phyloP scores from a whole-genome alignment of 2,888 invertebrate genomes.

The Eremobia ochroleuca region DNA sequence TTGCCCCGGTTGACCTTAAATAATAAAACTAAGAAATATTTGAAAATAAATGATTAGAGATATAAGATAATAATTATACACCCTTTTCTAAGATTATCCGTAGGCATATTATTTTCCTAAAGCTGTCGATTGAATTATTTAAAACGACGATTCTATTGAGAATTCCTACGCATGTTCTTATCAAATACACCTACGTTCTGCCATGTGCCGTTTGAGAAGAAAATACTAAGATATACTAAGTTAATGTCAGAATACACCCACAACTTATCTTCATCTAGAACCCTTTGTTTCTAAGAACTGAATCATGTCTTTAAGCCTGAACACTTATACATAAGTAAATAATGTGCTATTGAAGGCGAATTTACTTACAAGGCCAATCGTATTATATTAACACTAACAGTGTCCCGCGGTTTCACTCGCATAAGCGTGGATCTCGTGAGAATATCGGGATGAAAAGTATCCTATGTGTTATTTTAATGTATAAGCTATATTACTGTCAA shows the following conservation, averaged over 20 bases:
- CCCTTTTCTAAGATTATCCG: neutral
- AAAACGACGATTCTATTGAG: conserved; percentile 4
- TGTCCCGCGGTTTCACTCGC: no score
- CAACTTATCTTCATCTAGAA: neutral
- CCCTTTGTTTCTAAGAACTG: neutral
- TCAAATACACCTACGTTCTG: conserved; percentile 12
- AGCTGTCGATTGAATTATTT: conserved; percentile 15
- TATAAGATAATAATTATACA: neutral
- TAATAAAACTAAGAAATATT: no score
- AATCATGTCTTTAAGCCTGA: neutral
- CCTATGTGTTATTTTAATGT: no score
- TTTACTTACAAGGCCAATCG: neutral
- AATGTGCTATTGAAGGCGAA: neutral
- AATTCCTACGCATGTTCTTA: conserved; percentile 5
- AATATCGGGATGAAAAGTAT: no score
- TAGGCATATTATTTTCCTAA: neutral
- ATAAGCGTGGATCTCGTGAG: no score
- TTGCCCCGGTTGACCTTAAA: no score
- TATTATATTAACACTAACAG: neutral
- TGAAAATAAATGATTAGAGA: neutral
- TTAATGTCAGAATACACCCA: conserved; percentile 6
- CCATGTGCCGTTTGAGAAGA: neutral
- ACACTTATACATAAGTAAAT: neutral
- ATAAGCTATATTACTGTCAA: no score
- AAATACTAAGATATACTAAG: conserved; percentile 4